Conservation (phyloP, 35 echinoderm and acorn worm species). For the Antedon bifida region DNA sequence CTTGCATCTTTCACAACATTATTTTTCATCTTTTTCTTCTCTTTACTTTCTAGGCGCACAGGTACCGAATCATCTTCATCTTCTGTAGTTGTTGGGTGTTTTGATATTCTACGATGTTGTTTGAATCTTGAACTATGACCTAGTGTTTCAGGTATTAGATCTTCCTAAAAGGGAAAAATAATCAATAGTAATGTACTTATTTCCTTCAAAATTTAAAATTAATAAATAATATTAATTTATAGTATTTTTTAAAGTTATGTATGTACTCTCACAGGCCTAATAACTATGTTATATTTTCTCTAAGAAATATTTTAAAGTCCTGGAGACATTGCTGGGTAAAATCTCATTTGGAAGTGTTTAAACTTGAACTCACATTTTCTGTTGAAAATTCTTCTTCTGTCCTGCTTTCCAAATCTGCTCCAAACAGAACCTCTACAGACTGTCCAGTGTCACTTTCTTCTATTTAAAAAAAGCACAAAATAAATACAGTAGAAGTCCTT, state of each 20-base stretch:
- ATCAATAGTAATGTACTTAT: no score
- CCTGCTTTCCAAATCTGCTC: constrained; percentile 68
- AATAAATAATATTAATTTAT: no score
- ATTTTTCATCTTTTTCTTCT: background rate
- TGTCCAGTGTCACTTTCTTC: background rate
- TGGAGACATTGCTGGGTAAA: no score
- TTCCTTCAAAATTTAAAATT: no score
- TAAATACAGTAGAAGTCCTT: no score
- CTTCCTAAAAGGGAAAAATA: background rate
- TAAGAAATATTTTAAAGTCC: no score
- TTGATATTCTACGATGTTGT: constrained; percentile 16
- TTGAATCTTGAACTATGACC: no score
- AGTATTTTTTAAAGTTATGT: no score
- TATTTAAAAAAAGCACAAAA: background rate
- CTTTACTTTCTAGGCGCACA: background rate
- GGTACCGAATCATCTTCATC: background rate
- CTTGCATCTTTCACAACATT: background rate
- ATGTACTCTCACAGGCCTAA: no score
- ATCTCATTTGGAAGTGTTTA: no score
- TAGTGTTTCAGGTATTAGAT: constrained; percentile 30
- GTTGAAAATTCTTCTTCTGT: constrained; percentile 35
- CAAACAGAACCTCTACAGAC: constrained; percentile 53
- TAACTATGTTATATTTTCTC: no score
- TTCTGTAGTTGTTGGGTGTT: constrained; percentile 1
- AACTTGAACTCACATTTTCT: constrained; percentile 35